A percentile compares a stretch with the other conserved stretches of the same genome.
Evolutionary conservation across 1,140 invertebrate genomes (phyloP).

Genomic region (Rhagoletis zephyria): DNA sequence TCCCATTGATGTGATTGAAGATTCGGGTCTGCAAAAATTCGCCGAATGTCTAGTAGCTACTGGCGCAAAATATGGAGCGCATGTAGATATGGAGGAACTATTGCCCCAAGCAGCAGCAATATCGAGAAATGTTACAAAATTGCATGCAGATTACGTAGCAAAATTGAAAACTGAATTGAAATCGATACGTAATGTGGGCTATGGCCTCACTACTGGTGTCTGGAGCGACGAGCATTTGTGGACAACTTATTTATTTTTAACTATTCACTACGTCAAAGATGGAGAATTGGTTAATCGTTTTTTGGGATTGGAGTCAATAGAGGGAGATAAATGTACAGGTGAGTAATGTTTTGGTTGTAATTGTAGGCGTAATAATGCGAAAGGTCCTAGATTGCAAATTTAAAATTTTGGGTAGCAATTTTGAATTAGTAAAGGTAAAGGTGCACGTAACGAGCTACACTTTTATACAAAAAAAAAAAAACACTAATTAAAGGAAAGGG

Average conservation of each 20-base stretch:
- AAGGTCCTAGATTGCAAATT: too few relatives aligned
- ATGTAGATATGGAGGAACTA: slow-evolving; percentile 11
- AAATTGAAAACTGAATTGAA: slow-evolving; percentile 9
- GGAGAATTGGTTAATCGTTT: background rate
- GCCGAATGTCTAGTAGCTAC: background rate
- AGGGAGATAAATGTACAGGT: background rate
- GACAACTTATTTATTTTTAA: background rate
- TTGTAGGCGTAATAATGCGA: too few relatives aligned
- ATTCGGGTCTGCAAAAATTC: slow-evolving; percentile 33
- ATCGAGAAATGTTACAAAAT: slow-evolving; percentile 25
- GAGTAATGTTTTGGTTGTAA: background rate
- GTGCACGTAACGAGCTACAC: too few relatives aligned
- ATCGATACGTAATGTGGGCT: background rate
- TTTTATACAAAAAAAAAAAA: too few relatives aligned
- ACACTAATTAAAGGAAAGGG: too few relatives aligned
- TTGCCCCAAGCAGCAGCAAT: slow-evolving; percentile 23
- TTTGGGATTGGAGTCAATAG: background rate
- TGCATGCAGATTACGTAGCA: background rate
- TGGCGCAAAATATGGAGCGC: slow-evolving; percentile 11
- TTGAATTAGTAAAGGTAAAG: too few relatives aligned
- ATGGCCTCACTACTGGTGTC: slow-evolving; percentile 22
- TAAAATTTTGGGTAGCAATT: too few relatives aligned
- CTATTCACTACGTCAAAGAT: slow-evolving; percentile 32
- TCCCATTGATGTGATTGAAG: slow-evolving; percentile 45
- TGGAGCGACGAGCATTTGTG: slow-evolving; percentile 18